Percentiles rank a stretch among this genome's conserved stretches.
These are phyloP conservation scores for Polietes domitor DNA, from an alignment of 2,888 invertebrate species.

Conservation along the genomic window DNA sequence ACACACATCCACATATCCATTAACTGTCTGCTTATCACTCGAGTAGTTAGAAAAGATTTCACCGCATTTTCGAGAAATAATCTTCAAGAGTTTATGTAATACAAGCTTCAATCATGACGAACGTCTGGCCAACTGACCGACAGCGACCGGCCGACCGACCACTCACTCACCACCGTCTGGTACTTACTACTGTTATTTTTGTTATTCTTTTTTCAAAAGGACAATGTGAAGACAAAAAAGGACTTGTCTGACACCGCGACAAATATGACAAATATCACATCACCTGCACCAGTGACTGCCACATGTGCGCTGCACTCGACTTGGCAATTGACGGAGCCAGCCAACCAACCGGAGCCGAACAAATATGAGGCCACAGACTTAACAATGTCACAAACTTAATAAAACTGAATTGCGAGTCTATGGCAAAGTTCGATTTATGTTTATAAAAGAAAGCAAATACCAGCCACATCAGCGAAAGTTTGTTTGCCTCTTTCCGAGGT, in stretches of 20 bases:
- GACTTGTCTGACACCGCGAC: too few species aligned
- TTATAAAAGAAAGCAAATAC: background rate
- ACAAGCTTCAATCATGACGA: background rate
- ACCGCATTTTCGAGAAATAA: background rate
- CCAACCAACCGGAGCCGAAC: too few species aligned
- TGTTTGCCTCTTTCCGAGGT: background rate
- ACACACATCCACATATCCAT: background rate
- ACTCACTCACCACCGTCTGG: background rate
- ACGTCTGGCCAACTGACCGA: background rate
- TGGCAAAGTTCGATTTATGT: slow-evolving; percentile 9
- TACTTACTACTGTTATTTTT: slow-evolving; percentile 29
- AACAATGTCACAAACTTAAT: slow-evolving; percentile 51
- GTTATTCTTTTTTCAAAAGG: background rate
- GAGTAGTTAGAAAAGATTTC: background rate
- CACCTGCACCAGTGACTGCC: too few species aligned
- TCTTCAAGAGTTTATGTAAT: slow-evolving; percentile 21
- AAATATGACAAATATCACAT: too few species aligned
- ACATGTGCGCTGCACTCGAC: too few species aligned
- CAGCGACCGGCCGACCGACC: background rate
- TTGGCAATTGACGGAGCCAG: background rate
- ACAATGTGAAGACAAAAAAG: background rate
- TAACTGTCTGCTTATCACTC: background rate
- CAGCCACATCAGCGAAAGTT: slow-evolving; percentile 36
- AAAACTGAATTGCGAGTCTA: slow-evolving; percentile 41
- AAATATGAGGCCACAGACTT: slow-evolving; percentile 23